Evolutionary conservation across 2,888 invertebrate species (phyloP).

Genomic region (Melanostoma mellinum): DNA sequence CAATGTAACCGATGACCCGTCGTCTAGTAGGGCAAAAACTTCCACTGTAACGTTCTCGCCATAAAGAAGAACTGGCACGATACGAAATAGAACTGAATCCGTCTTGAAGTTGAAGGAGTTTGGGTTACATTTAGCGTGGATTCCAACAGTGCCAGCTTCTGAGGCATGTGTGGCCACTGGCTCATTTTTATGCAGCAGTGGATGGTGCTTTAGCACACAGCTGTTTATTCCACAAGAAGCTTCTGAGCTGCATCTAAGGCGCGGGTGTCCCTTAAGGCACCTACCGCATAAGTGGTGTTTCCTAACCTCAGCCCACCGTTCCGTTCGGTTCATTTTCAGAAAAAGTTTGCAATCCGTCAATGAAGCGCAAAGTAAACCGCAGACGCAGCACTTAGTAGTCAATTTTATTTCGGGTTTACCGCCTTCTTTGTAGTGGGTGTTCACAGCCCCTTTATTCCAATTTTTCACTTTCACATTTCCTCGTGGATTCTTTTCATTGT

Average conservation of each 20-base stretch:
- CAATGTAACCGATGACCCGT: no score
- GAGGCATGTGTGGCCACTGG: neutral
- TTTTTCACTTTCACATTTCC: neutral
- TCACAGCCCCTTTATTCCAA: neutral
- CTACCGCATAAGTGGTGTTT: slow-evolving; percentile 2
- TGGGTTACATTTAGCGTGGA: neutral
- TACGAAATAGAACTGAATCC: neutral
- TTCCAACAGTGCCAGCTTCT: neutral
- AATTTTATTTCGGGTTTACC: neutral
- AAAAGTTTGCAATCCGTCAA: no score
- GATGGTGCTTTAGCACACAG: neutral
- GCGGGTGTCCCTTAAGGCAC: neutral
- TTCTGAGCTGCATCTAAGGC: neutral
- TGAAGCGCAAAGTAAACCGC: no score
- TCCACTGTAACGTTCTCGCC: neutral
- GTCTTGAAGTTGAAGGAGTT: neutral
- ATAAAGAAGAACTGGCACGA: neutral
- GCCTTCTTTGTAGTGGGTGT: neutral
- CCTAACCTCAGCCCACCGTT: slow-evolving; percentile 11
- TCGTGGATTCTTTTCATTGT: neutral
- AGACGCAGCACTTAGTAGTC: no score
- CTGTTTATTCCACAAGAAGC: slow-evolving; percentile 7
- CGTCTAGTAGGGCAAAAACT: no score
- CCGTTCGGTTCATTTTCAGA: no score
- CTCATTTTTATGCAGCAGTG: neutral